These are phyloP conservation scores for Sminthopsis crassicaudata DNA, from an alignment of 2,113 vertebrate genomes.

Conservation along the genomic window DNA sequence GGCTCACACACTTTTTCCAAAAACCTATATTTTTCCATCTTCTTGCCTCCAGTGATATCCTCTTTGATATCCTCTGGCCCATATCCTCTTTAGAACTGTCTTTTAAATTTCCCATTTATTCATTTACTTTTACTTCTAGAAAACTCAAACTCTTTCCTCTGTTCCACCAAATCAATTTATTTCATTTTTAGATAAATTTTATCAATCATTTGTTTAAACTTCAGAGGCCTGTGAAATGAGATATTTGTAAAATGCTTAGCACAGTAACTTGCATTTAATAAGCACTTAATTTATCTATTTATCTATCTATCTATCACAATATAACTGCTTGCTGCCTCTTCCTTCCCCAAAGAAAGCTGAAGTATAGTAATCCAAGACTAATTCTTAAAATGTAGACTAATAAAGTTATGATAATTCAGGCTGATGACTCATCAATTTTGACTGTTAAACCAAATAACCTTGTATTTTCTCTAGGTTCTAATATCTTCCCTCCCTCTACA, in stretches of 20 bases:
- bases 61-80: neutral
- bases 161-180: neutral
- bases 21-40: neutral
- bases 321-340: neutral
- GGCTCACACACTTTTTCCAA: neutral
- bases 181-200: neutral
- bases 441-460: neutral
- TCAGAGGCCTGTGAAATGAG: neutral
- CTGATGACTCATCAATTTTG: neutral
- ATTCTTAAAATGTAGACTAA: neutral
- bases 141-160: neutral
- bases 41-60: neutral
- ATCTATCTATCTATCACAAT: neutral
- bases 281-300: no score
- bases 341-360: neutral
- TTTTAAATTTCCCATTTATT: neutral
- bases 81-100: neutral
- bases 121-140: neutral
- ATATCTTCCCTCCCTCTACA: rapidly evolving
- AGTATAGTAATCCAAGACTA: neutral
- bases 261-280: neutral
- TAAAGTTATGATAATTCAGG: neutral
- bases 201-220: neutral
- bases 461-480: neutral
- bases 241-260: neutral